These are phyloP conservation scores for Brachymystax lenok DNA, from an alignment of 2,797 vertebrate species.

Conservation along the genomic window DNA sequence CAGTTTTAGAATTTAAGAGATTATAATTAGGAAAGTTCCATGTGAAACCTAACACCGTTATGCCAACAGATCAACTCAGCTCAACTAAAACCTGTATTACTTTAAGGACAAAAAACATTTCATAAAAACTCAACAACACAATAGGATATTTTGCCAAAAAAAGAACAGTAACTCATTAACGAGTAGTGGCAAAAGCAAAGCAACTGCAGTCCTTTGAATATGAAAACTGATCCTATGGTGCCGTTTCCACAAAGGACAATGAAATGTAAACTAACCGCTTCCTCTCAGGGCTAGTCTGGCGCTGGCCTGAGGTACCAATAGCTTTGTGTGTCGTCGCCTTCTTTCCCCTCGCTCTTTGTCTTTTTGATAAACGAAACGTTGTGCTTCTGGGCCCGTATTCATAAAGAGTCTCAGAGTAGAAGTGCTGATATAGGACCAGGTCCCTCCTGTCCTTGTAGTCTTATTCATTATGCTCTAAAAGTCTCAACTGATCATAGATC, in stretches of 20 bases:
- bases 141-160: neutral
- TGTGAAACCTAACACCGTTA: neutral
- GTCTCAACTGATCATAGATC: neutral
- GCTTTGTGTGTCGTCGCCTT: slow-evolving; percentile 5
- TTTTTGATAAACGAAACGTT: neutral
- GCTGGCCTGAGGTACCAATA: slow-evolving; percentile 68
- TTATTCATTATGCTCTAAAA: neutral
- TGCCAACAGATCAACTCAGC: neutral
- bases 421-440: neutral
- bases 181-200: slow-evolving; percentile 66
- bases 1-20: no score
- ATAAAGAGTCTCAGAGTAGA: neutral
- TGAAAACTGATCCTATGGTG: slow-evolving; percentile 70
- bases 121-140: slow-evolving; percentile 25
- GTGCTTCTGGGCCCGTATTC: neutral
- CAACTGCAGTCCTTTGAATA: slow-evolving; percentile 70
- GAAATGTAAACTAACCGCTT: slow-evolving; percentile 72
- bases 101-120: slow-evolving; percentile 39
- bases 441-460: neutral
- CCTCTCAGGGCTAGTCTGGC: slow-evolving; percentile 66
- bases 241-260: slow-evolving; percentile 76
- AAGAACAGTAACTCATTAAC: slow-evolving; percentile 60
- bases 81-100: slow-evolving; percentile 17
- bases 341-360: neutral
- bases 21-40: no score